A percentile compares a stretch with the other conserved stretches of the same genome.
Evolutionary conservation across 1,140 invertebrate genomes (phyloP).

Genomic region (Proctacanthus coquilletti): DNA sequence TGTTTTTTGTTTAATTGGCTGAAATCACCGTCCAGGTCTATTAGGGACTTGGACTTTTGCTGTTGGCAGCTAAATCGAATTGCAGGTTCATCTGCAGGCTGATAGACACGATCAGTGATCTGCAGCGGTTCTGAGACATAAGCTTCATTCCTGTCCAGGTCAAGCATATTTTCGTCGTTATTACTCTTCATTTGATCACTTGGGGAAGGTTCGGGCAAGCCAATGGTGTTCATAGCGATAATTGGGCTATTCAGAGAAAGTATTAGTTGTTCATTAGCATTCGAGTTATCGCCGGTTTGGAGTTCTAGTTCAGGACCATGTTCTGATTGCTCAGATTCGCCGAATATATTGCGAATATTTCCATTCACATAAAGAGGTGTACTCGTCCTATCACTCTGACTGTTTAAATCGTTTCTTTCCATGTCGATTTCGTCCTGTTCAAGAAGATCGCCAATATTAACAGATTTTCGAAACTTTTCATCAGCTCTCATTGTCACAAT

Average conservation of each 20-base stretch:
- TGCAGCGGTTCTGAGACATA: slow-evolving; percentile 25
- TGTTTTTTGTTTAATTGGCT: background rate
- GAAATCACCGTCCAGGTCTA: background rate
- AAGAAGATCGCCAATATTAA: slow-evolving; percentile 24
- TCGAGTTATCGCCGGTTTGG: background rate
- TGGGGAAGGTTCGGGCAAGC: slow-evolving; percentile 12
- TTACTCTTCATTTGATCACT: background rate
- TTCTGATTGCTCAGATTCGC: slow-evolving; percentile 1
- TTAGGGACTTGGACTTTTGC: slow-evolving; percentile 24
- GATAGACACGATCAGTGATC: slow-evolving; percentile 17
- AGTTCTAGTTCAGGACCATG: too few relatives aligned
- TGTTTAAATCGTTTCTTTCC: slow-evolving; percentile 9
- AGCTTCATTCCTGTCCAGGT: slow-evolving; percentile 18
- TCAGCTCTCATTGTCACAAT: slow-evolving; percentile 31
- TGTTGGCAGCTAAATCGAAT: slow-evolving; percentile 19
- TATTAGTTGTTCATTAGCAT: slow-evolving; percentile 2
- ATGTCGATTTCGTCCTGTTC: slow-evolving; percentile 17
- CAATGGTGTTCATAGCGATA: slow-evolving; percentile 24
- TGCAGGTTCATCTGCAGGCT: slow-evolving; percentile 17
- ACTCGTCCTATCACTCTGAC: slow-evolving; percentile 16
- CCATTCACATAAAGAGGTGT: slow-evolving; percentile 23
- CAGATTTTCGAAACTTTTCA: slow-evolving; percentile 26
- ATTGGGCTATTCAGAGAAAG: slow-evolving; percentile 4
- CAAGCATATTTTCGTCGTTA: background rate
- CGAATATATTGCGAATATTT: slow-evolving; percentile 8